Evolutionary conservation across 2,113 vertebrate species (phyloP).

Genomic region (Phocoena sinus): DNA sequence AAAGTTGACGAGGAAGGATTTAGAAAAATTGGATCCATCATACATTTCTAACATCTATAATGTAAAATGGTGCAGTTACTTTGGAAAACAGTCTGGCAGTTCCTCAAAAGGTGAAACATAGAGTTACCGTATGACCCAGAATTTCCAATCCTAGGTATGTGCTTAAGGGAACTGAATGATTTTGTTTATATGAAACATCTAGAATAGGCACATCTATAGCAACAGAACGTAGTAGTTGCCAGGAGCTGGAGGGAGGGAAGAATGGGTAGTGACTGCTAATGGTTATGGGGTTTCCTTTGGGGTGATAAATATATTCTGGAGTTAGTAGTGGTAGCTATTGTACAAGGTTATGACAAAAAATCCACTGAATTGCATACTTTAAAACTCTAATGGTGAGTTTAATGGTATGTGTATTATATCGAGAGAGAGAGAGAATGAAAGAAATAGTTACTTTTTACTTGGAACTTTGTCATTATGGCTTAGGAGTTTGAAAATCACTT

Average conservation of each 20-base stretch:
- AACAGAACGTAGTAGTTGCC: background rate
- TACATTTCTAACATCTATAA: background rate
- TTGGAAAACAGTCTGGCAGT: slow-evolving; percentile 4
- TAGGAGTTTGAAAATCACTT: background rate
- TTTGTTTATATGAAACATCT: background rate
- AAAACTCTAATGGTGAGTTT: background rate
- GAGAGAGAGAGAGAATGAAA: background rate
- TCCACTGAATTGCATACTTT: background rate
- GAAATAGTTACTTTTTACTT: background rate
- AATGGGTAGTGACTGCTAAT: background rate
- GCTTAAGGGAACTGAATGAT: background rate
- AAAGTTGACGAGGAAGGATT: background rate
- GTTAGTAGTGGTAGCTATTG: background rate
- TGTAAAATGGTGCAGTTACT: background rate
- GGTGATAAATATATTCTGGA: background rate
- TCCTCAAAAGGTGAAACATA: slow-evolving; percentile 1
- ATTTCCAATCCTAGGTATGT: background rate
- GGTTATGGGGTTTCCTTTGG: background rate
- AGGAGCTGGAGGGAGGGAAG: background rate
- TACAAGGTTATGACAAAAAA: background rate
- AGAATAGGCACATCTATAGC: background rate
- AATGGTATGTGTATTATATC: background rate
- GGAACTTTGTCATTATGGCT: background rate
- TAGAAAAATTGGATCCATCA: background rate
- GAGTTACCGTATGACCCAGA: background rate